phyloP scores from a whole-genome alignment of 2,888 invertebrate genomes.

The Nesidiocoris tenuis region DNA sequence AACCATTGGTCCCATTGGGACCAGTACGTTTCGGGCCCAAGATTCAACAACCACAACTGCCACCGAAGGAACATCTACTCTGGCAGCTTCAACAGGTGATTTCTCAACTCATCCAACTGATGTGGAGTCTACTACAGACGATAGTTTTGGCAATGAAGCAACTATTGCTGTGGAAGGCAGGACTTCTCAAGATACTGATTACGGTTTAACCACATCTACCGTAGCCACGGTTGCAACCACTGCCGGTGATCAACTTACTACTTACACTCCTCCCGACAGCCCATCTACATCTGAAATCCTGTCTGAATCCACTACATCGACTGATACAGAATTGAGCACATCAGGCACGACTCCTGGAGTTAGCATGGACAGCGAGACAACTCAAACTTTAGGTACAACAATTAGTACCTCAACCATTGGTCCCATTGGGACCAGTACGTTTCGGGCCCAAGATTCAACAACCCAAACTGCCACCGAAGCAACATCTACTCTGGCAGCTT shows the following conservation, averaged over 20 bases:
- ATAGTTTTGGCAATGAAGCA: not conserved
- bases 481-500: not conserved
- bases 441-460: not conserved
- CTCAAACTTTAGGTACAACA: not conserved
- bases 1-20: not conserved
- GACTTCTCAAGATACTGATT: not conserved
- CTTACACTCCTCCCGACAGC: too few species aligned
- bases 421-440: constrained; percentile 3
- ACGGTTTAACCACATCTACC: too few species aligned
- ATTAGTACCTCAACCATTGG: constrained; percentile 3
- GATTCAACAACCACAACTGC: not conserved
- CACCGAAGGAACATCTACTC: constrained; percentile 8
- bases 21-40: not conserved
- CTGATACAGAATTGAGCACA: not conserved
- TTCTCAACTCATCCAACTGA: not conserved
- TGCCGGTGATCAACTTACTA: not conserved
- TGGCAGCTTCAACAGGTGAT: constrained; percentile 4
- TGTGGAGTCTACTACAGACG: not conserved
- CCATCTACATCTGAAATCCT: not conserved
- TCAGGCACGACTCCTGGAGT: not conserved
- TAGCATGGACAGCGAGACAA: not conserved
- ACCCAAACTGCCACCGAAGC: not conserved
- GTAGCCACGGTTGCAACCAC: not conserved
- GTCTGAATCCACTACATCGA: not conserved
- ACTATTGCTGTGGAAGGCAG: not conserved